These are phyloP conservation scores for Cerastis rubricosa DNA, from an alignment of 2,888 invertebrate species.

Conservation along the genomic window DNA sequence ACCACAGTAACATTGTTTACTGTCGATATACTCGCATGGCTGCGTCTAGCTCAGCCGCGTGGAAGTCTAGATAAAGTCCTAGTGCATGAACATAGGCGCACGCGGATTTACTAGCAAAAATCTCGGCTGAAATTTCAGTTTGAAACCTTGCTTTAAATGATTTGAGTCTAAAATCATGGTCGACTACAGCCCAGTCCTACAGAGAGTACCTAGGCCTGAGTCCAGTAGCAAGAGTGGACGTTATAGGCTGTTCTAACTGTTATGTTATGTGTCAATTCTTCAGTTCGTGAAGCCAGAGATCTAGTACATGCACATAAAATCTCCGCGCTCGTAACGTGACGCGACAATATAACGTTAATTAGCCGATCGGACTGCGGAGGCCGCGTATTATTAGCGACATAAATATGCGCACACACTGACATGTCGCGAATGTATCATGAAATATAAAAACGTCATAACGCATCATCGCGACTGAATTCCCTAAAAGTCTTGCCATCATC, in stretches of 20 bases:
- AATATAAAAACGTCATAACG: not conserved
- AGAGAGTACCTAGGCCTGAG: too few relatives aligned
- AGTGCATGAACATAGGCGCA: not conserved
- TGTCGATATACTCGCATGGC: conserved; percentile 19
- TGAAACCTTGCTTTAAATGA: not conserved
- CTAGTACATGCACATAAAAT: conserved; percentile 1
- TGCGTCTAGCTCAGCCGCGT: conserved; percentile 23
- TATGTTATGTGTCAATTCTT: too few relatives aligned
- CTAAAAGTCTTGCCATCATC: too few relatives aligned
- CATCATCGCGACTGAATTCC: too few relatives aligned
- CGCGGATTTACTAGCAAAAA: not conserved
- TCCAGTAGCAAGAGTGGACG: too few relatives aligned
- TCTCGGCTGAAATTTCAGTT: not conserved
- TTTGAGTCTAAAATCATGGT: too few relatives aligned
- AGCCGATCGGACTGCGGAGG: conserved; percentile 43
- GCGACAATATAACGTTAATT: conserved; percentile 39
- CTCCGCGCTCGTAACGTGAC: conserved; percentile 1
- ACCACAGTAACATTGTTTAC: conserved; percentile 1
- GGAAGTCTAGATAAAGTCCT: conserved; percentile 28
- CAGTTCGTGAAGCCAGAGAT: not conserved
- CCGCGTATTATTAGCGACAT: conserved; percentile 38
- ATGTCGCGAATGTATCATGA: not conserved
- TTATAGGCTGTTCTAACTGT: too few relatives aligned
- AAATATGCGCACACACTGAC: conserved; percentile 8
- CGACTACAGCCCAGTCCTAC: too few relatives aligned